Conservation (phyloP, 2,113 vertebrate species). For the Scortum barcoo region DNA sequence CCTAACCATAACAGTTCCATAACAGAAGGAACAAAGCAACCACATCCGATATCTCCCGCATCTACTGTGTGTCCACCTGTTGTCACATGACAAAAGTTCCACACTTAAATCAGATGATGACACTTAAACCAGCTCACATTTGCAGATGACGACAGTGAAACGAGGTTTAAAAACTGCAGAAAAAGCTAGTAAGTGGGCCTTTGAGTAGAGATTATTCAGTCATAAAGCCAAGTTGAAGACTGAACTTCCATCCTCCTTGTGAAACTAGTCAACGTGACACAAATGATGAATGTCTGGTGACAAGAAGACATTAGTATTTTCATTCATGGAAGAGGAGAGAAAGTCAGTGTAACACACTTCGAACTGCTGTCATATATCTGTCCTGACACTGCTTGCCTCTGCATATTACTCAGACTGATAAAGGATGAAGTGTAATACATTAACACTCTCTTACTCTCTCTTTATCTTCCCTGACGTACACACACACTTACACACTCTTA, state of each 20-base stretch:
- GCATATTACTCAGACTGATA: background rate
- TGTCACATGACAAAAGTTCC: background rate
- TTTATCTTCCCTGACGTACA: slow-evolving; percentile 5
- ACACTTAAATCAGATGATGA: background rate
- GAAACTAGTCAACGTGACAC: background rate
- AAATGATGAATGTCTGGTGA: background rate
- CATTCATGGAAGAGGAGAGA: background rate
- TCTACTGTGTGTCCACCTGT: too few species aligned
- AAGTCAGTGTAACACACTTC: background rate
- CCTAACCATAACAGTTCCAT: too few species aligned
- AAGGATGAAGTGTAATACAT: background rate
- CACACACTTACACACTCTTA: background rate
- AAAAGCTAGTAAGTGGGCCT: background rate
- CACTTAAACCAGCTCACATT: background rate
- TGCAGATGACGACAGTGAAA: background rate
- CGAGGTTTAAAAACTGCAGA: background rate
- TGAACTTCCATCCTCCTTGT: background rate
- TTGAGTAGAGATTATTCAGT: background rate
- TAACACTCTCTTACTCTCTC: background rate
- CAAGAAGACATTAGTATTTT: background rate
- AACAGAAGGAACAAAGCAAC: background rate
- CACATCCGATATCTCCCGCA: background rate
- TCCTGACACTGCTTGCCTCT: background rate
- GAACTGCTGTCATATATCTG: background rate
- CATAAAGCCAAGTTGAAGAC: too few species aligned